phyloP scores from a whole-genome alignment of 2,888 invertebrate species.

The Cerceris rybyensis region DNA sequence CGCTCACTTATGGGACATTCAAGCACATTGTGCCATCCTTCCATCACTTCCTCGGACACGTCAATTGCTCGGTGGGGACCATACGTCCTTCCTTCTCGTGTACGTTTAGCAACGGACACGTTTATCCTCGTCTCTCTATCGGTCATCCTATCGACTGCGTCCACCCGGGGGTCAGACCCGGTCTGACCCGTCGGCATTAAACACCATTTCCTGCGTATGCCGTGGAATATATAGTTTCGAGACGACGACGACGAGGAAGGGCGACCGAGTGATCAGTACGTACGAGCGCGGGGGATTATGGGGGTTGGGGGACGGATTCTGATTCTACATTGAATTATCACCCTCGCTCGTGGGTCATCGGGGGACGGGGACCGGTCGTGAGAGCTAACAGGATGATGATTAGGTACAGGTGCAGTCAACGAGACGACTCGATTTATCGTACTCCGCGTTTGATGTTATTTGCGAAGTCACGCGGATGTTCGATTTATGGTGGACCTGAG shows the following conservation, averaged over 20 bases:
- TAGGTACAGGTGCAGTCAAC: constrained; percentile 52
- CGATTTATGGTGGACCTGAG: constrained; percentile 3
- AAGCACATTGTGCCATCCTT: constrained; percentile 74
- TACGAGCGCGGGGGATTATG: constrained; percentile 29
- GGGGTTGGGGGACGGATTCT: constrained; percentile 52
- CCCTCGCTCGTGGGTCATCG: constrained; percentile 55
- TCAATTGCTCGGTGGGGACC: constrained; percentile 72
- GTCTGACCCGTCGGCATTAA: constrained; percentile 68
- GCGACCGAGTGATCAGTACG: constrained; percentile 29
- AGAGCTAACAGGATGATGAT: constrained; percentile 64
- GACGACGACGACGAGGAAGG: constrained; percentile 40
- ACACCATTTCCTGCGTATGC: constrained; percentile 74
- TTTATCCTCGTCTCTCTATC: constrained; percentile 40
- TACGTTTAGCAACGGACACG: constrained; percentile 26
- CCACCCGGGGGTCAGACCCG: constrained; percentile 62
- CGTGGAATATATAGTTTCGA: constrained; percentile 60
- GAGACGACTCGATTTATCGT: constrained; percentile 57
- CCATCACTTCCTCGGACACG: constrained; percentile 77
- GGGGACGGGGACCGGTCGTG: constrained; percentile 44
- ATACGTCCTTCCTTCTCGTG: constrained; percentile 45
- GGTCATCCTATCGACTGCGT: constrained; percentile 51
- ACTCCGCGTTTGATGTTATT: constrained; percentile 26
- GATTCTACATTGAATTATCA: constrained; percentile 71
- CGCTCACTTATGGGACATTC: constrained; percentile 68
- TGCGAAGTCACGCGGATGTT: constrained; percentile 9